phyloP scores from a whole-genome alignment of 2,888 invertebrate genomes.

The Drosophila nigricruria region DNA sequence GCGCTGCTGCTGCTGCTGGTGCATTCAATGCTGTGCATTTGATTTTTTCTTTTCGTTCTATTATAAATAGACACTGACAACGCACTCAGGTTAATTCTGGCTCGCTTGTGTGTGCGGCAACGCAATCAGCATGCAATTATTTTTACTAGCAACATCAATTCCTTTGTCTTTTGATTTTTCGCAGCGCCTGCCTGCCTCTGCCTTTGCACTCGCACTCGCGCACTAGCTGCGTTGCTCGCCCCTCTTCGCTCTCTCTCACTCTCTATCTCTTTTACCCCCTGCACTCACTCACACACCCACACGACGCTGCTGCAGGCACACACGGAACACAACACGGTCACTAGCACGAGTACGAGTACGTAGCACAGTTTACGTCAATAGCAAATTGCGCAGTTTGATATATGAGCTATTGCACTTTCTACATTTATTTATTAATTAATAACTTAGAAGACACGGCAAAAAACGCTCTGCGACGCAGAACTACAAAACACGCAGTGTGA shows the following conservation, averaged over 20 bases:
- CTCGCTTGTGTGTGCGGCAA: conserved; percentile 13
- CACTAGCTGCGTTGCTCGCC: conserved; percentile 43
- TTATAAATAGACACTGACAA: conserved; percentile 39
- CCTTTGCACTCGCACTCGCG: conserved; percentile 41
- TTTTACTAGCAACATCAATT: conserved; percentile 38
- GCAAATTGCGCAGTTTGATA: conserved; percentile 56
- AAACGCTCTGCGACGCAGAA: conserved; percentile 48
- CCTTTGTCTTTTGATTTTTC: conserved; percentile 58
- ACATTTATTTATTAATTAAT: conserved; percentile 37
- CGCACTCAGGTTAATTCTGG: conserved; percentile 15
- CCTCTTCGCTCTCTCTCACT: conserved; percentile 7
- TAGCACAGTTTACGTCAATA: conserved; percentile 37
- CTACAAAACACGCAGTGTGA: conserved; percentile 38
- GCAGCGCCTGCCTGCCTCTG: conserved; percentile 28
- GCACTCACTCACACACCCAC: conserved; percentile 35
- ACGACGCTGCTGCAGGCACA: conserved; percentile 21
- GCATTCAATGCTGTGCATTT: conserved; percentile 28
- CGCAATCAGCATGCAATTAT: conserved; percentile 32
- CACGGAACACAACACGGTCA: conserved; percentile 23
- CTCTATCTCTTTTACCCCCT: neutral
- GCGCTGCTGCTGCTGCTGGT: conserved; percentile 15
- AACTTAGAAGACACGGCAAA: conserved; percentile 32
- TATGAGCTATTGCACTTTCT: conserved; percentile 49
- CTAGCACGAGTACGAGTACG: conserved; percentile 24
- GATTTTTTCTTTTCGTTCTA: conserved; percentile 10